phyloP scores from a whole-genome alignment of 1,140 invertebrate species.

The Saccostrea glomerata region DNA sequence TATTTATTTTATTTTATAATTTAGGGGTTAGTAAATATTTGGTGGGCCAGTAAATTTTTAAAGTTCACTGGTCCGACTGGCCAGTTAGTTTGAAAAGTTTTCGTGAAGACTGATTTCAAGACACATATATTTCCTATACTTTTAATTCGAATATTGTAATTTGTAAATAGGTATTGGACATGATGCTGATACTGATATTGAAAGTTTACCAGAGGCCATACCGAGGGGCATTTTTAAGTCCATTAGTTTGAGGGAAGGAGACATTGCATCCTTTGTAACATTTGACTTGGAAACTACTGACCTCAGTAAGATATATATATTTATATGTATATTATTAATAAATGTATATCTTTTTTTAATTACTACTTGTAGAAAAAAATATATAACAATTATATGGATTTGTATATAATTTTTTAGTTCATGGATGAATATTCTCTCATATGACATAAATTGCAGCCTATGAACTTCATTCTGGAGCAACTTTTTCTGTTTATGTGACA shows the following conservation, averaged over 20 bases:
- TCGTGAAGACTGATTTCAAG: too few relatives aligned
- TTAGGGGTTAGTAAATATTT: too few relatives aligned
- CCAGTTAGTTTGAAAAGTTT: too few relatives aligned
- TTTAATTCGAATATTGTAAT: not conserved
- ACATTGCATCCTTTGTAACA: not conserved
- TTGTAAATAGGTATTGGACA: slow-evolving; percentile 18
- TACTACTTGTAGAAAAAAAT: not conserved
- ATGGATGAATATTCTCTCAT: slow-evolving; percentile 6
- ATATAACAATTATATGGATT: not conserved
- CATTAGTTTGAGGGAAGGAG: not conserved
- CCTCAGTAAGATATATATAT: not conserved
- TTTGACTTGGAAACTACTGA: slow-evolving; percentile 45
- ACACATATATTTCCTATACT: not conserved
- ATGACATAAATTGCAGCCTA: slow-evolving; percentile 48
- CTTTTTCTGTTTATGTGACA: slow-evolving; percentile 9
- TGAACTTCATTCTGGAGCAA: not conserved
- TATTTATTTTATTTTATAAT: too few relatives aligned
- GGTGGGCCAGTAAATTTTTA: too few relatives aligned
- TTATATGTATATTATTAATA: not conserved
- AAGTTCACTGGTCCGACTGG: too few relatives aligned
- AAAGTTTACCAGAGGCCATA: slow-evolving; percentile 42
- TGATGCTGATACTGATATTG: slow-evolving; percentile 20
- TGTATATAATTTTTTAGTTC: slow-evolving; percentile 42
- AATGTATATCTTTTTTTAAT: not conserved
- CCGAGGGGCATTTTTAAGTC: not conserved